phyloP scores from a whole-genome alignment of 30 jellyfish, hydroid and myxozoan species.

The Aurelia aurita complex sp. Pacific region DNA sequence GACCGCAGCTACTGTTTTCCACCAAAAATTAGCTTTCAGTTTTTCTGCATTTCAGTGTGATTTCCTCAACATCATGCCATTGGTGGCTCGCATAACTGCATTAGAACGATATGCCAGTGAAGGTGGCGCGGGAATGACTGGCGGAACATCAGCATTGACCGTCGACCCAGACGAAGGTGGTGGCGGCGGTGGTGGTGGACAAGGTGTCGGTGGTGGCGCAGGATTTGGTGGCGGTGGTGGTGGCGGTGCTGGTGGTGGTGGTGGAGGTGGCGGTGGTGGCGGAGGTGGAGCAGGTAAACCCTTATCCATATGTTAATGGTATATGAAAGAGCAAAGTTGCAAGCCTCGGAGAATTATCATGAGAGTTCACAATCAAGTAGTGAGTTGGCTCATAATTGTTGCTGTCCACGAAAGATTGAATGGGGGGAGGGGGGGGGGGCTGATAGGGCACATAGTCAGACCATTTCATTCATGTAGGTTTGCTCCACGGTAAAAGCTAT shows the following conservation, averaged over 20 bases:
- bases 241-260: constrained; percentile 94
- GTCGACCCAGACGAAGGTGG: constrained; percentile 58
- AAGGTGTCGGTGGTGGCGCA: constrained; percentile 90
- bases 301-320: neutral
- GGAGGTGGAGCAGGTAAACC: constrained; percentile 33
- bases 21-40: neutral
- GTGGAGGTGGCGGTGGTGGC: constrained; percentile 81
- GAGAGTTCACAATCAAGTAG: too few species aligned
- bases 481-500: too few species aligned
- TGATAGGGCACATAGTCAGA: too few species aligned
- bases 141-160: constrained; percentile 74
- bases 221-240: constrained; percentile 99
- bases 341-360: too few species aligned
- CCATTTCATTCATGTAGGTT: too few species aligned
- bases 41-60: constrained; percentile 72
- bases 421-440: too few species aligned
- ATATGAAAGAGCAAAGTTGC: too few species aligned
- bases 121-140: constrained; percentile 99
- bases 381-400: too few species aligned
- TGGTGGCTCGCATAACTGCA: constrained; percentile 98
- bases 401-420: too few species aligned
- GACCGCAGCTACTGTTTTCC: too few species aligned
- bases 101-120: constrained; percentile 98
- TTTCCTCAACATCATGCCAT: constrained; percentile 94
- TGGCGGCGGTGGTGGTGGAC: constrained; percentile 88